Evolutionary conservation across 2,797 vertebrate genomes (phyloP), one percentile per base, ranked within the genome.

Genomic region (Arvicola amphibius): DNA sequence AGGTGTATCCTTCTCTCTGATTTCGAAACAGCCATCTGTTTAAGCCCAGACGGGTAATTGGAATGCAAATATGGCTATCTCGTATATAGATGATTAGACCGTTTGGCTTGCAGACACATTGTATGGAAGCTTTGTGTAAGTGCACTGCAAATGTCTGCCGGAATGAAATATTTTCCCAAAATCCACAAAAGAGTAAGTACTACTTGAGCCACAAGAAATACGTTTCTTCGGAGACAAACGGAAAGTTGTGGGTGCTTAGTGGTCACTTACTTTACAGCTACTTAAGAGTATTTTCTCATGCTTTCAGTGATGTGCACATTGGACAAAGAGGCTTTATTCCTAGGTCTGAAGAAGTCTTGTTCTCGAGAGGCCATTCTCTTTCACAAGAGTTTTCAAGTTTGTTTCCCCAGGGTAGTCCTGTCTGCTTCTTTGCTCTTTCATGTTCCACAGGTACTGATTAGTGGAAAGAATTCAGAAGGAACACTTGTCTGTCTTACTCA

Each of bases 201-300:
- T 71, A 14, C 14, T 63, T 90, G 63, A 96, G 46, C n/a, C 6
- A 17, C 11, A 79, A 65, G 6, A 43, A 59, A 80, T 74, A 10
- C 34, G 23, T 89, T 78, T 95, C 43, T 90, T 90, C 65, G 74
- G 80, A 92, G 89, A 95, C 40, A 87, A 71, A 51, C 25, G 53
- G 37, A 88, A 85, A 94, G 77, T 93, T 29, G 3, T 46, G 5
- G 37, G 34, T 65, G 69, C 19, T 17, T 8, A 43, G 27, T n/a
- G 40, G 59, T 5, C 10, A 65, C n/a, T 46, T 86, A 21, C 5
- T 94, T 65, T 65, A 63, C 7, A 81, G 85, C 3, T 77, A 37
- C 29, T 59, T 51, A 81, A 37, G 32, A 53, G 94, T 91, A 34
- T 86, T 94, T 93, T 73, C n/a, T 9, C 77, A 32, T 79, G n/a